Conservation (phyloP, 2,888 invertebrate genomes). For the Ctenicera cuprea region DNA sequence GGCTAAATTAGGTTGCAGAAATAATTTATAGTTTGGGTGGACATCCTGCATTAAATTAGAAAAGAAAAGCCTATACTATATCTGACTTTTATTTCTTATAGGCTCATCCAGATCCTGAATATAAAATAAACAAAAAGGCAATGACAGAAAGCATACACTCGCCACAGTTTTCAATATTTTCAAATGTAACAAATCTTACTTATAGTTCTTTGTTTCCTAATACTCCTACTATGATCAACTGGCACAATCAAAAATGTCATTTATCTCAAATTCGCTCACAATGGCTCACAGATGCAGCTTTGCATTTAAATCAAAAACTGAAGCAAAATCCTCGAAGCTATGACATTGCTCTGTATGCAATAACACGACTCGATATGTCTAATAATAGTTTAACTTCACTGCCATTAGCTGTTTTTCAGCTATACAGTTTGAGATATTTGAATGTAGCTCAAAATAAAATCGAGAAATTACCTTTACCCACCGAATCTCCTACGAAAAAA, state of each 20-base stretch:
- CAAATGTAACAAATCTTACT: constrained; percentile 78
- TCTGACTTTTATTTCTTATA: constrained; percentile 62
- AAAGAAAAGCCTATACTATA: too few species aligned
- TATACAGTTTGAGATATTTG: constrained; percentile 85
- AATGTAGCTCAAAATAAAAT: constrained; percentile 94
- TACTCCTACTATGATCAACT: constrained; percentile 91
- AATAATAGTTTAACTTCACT: constrained; percentile 88
- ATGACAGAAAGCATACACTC: constrained; percentile 81
- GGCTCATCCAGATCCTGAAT: constrained; percentile 94
- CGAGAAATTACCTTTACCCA: constrained; percentile 80
- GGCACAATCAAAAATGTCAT: constrained; percentile 88
- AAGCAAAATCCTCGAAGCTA: constrained; percentile 80
- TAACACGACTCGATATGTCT: constrained; percentile 95
- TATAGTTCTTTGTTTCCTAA: constrained; percentile 89
- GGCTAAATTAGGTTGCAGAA: too few species aligned
- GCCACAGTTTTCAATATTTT: constrained; percentile 74
- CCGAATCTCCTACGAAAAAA: constrained; percentile 65
- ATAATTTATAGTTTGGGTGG: too few species aligned
- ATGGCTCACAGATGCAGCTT: constrained; percentile 90
- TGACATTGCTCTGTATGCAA: constrained; percentile 87
- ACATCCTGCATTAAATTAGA: too few species aligned
- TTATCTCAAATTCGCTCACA: constrained; percentile 83
- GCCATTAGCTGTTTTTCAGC: constrained; percentile 88
- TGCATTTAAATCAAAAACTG: constrained; percentile 89
- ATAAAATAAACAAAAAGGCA: constrained; percentile 92